These are phyloP conservation scores for Enteromius radiatus DNA, from an alignment of 2,797 vertebrate species.

Conservation along the genomic window DNA sequence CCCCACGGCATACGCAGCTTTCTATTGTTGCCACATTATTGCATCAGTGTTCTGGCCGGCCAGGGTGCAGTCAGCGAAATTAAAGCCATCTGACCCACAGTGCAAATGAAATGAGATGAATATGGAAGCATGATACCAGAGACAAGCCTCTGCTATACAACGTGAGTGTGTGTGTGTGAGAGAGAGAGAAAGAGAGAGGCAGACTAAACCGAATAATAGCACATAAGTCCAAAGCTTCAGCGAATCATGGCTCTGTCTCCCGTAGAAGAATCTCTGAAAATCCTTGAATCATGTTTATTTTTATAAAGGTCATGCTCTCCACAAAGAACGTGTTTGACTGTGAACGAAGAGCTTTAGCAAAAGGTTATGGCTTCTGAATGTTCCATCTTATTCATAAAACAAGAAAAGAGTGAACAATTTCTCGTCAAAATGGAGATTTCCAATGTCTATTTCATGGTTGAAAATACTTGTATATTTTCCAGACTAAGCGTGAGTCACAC, in stretches of 20 bases:
- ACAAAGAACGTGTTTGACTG: conserved; percentile 29
- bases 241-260: conserved; percentile 6
- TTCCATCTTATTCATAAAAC: conserved; percentile 1
- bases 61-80: conserved; percentile 48
- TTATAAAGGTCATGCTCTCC: conserved; percentile 46
- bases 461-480: conserved; percentile 33
- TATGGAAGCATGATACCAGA: conserved; percentile 30
- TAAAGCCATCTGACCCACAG: conserved; percentile 52
- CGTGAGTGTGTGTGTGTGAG: not conserved
- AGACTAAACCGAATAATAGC: conserved; percentile 1
- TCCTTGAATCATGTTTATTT: conserved; percentile 49
- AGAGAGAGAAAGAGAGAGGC: not conserved
- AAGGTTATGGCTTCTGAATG: conserved; percentile 21
- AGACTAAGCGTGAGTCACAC: conserved; percentile 27
- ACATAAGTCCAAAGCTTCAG: conserved; percentile 19
- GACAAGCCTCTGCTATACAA: conserved; percentile 12
- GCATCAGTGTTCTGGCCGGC: conserved; percentile 54
- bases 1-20: conserved; percentile 26
- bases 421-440: conserved; percentile 29
- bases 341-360: not conserved
- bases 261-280: conserved; percentile 29
- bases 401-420: not conserved
- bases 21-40: conserved; percentile 55
- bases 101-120: conserved; percentile 47
- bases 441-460: conserved; percentile 16